phyloP scores from a whole-genome alignment of 2,888 invertebrate genomes.

The Leucophora obtusa region DNA sequence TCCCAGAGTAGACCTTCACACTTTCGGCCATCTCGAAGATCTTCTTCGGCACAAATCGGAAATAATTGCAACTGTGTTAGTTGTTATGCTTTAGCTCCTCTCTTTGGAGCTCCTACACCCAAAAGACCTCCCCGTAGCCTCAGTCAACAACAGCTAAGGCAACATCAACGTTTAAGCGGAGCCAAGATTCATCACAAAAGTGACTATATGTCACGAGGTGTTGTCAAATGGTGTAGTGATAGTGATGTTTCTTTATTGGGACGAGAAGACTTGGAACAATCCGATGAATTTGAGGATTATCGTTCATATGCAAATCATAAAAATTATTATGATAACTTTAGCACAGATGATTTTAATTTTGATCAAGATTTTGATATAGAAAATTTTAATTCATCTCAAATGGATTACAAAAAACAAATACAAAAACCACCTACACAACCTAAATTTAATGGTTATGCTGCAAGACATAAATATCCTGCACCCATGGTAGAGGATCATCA shows the following conservation, averaged over 20 bases:
- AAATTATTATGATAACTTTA: slow-evolving; percentile 27
- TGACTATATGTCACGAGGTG: slow-evolving; percentile 33
- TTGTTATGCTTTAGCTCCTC: slow-evolving; percentile 75
- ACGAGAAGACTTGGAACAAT: slow-evolving; percentile 58
- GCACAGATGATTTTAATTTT: slow-evolving; percentile 69
- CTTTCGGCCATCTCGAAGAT: slow-evolving; percentile 32
- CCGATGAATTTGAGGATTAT: slow-evolving; percentile 62
- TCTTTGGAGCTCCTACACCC: slow-evolving; percentile 72
- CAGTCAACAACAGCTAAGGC: slow-evolving; percentile 75
- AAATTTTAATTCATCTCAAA: slow-evolving; percentile 64
- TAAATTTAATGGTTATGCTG: slow-evolving; percentile 43
- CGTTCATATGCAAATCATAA: slow-evolving; percentile 31
- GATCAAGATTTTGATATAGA: slow-evolving; percentile 71
- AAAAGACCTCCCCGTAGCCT: slow-evolving; percentile 73
- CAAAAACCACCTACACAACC: slow-evolving; percentile 23
- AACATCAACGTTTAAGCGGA: slow-evolving; percentile 74
- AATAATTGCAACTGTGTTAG: slow-evolving; percentile 74
- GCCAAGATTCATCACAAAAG: slow-evolving; percentile 36
- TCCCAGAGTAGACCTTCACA: neutral
- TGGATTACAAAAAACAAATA: slow-evolving; percentile 56
- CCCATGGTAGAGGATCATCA: slow-evolving; percentile 10
- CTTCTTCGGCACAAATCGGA: slow-evolving; percentile 36
- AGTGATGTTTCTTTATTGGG: slow-evolving; percentile 74
- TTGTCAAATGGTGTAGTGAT: slow-evolving; percentile 78
- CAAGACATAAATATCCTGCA: slow-evolving; percentile 44